These are phyloP conservation scores for Resseliella maxima DNA, from an alignment of 2,888 invertebrate genomes.

Conservation along the genomic window DNA sequence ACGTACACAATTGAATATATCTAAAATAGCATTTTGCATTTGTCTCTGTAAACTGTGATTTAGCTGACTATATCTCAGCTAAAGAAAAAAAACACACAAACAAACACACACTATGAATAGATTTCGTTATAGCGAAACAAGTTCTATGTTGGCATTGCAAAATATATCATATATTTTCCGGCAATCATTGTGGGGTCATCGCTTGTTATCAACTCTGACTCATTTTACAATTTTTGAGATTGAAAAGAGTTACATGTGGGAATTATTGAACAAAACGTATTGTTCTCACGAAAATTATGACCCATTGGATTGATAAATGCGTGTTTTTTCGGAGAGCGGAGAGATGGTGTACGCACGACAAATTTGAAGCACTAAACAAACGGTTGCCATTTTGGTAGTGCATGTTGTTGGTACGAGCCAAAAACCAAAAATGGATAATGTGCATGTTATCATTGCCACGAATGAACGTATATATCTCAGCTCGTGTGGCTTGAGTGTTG, in stretches of 20 bases:
- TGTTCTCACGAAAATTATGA: not conserved
- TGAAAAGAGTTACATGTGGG: slow-evolving; percentile 16
- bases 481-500: too few relatives aligned
- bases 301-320: not conserved
- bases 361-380: not conserved
- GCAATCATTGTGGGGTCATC: not conserved
- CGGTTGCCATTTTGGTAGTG: not conserved
- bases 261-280: not conserved
- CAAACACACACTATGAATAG: too few relatives aligned
- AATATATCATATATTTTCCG: not conserved
- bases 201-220: not conserved
- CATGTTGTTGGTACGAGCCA: not conserved
- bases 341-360: not conserved
- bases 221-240: not conserved
- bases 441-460: slow-evolving; percentile 48
- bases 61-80: too few relatives aligned
- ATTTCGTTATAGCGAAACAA: too few relatives aligned
- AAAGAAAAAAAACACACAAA: not conserved
- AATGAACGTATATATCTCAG: not conserved
- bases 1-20: not conserved
- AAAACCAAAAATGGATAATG: slow-evolving; percentile 40
- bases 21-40: not conserved
- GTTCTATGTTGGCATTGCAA: not conserved
- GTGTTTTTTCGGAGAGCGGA: not conserved
- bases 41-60: too few relatives aligned